A percentile compares a stretch with the other conserved stretches of the same genome.
Conservation (phyloP, 2,888 invertebrate genomes). For the Drosophila hawaiiensis region DNA sequence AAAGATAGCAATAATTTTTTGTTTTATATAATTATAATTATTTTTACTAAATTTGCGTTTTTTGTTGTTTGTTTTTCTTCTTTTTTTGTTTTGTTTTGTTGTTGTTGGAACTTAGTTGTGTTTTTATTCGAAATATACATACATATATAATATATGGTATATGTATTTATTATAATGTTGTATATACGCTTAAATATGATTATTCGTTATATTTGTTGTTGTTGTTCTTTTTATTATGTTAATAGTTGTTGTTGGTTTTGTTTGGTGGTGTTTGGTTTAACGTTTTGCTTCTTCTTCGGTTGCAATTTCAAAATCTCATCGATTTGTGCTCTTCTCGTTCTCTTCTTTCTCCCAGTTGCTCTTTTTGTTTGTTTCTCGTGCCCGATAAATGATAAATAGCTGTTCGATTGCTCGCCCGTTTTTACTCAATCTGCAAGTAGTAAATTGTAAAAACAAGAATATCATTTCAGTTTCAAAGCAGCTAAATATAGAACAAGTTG, state of each 20-base stretch:
- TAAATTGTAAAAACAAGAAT: conserved; percentile 1
- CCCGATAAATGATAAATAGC: conserved; percentile 72
- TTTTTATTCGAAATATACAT: conserved; percentile 56
- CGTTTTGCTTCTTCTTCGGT: conserved; percentile 53
- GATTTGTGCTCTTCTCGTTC: conserved; percentile 55
- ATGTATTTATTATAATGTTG: conserved; percentile 67
- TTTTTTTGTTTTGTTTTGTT: conserved; percentile 53
- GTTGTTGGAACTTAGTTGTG: conserved; percentile 84
- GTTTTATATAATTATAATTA: conserved; percentile 56
- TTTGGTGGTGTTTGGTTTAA: conserved; percentile 83
- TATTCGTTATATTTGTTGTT: conserved; percentile 75
- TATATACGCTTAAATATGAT: conserved; percentile 81
- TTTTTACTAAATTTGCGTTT: conserved; percentile 76
- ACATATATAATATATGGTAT: conserved; percentile 65
- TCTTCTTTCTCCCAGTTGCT: conserved; percentile 13
- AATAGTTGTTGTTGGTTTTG: conserved; percentile 84
- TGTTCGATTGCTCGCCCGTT: conserved; percentile 83
- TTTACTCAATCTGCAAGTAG: conserved; percentile 76
- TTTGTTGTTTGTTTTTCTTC: conserved; percentile 56
- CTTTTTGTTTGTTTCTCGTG: conserved; percentile 14
- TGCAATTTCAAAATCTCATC: conserved; percentile 69
- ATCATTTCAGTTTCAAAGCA: background rate
- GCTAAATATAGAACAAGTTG: background rate
- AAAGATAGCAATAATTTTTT: conserved; percentile 84
- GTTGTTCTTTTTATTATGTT: conserved; percentile 61